Conservation (phyloP, 2,888 invertebrate species). For the Lamproptera curius region DNA sequence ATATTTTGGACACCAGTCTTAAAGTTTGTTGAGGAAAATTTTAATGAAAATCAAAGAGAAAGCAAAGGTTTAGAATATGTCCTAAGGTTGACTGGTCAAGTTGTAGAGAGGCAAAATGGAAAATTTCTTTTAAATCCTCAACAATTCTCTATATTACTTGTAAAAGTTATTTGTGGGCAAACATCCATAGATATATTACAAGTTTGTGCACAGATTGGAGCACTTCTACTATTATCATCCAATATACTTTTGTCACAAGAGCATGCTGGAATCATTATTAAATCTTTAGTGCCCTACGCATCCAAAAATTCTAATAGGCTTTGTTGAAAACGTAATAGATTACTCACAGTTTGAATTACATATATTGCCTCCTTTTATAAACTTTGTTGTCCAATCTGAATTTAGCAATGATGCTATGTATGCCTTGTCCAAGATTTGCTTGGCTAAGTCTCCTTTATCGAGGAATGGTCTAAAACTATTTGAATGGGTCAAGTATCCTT, state of each 20-base stretch:
- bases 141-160: slow-evolving; percentile 77
- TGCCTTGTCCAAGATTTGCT: slow-evolving; percentile 81
- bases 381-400: slow-evolving; percentile 72
- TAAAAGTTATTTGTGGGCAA: slow-evolving; percentile 68
- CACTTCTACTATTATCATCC: slow-evolving; percentile 78
- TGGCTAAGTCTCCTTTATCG: slow-evolving; percentile 81
- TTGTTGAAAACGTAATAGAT: slow-evolving; percentile 81
- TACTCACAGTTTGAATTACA: slow-evolving; percentile 86
- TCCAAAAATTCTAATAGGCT: slow-evolving; percentile 77
- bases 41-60: slow-evolving; percentile 51
- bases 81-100: slow-evolving; percentile 78
- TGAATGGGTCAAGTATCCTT: slow-evolving; percentile 82
- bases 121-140: slow-evolving; percentile 79
- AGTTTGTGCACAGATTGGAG: slow-evolving; percentile 75
- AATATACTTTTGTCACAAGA: slow-evolving; percentile 84
- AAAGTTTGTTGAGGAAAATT: slow-evolving; percentile 53
- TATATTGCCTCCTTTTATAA: slow-evolving; percentile 82
- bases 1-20: slow-evolving; percentile 81
- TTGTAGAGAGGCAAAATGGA: slow-evolving; percentile 81
- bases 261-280: slow-evolving; percentile 82
- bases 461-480: slow-evolving; percentile 77
- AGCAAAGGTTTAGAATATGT: slow-evolving; percentile 62
- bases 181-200: slow-evolving; percentile 66
- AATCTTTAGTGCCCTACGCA: slow-evolving; percentile 79
- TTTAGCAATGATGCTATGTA: slow-evolving; percentile 77